These are phyloP conservation scores for Ophiothrix spiculata DNA, from an alignment of 35 echinoderm and acorn worm genomes.

Conservation along the genomic window DNA sequence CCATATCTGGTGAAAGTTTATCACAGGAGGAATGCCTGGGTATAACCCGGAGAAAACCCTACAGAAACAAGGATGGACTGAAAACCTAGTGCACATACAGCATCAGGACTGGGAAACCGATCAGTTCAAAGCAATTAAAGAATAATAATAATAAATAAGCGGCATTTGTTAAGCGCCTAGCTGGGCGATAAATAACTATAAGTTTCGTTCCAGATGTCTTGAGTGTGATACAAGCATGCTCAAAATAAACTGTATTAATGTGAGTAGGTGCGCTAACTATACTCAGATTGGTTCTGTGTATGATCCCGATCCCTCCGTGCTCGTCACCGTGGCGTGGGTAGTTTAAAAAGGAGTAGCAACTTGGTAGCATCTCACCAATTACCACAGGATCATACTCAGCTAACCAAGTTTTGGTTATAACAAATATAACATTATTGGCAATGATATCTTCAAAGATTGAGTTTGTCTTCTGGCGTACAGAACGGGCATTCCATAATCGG, in stretches of 20 bases:
- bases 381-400: no score
- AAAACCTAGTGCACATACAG: no score
- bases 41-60: no score
- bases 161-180: no score
- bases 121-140: no score
- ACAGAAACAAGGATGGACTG: no score
- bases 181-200: neutral
- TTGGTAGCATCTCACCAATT: slow-evolving; percentile 36
- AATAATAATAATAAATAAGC: no score
- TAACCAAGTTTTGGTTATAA: neutral
- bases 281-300: neutral
- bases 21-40: no score
- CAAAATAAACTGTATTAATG: neutral
- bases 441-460: slow-evolving; percentile 21
- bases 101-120: no score
- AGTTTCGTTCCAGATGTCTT: neutral
- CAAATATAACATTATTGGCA: slow-evolving; percentile 31
- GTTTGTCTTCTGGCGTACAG: slow-evolving; percentile 29
- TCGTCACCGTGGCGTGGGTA: neutral
- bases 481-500: slow-evolving; percentile 27
- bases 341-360: slow-evolving; percentile 41
- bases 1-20: no score
- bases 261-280: neutral
- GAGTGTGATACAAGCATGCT: neutral
- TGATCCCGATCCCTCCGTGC: slow-evolving; percentile 14